Evolutionary conservation across 64 coral and sea anemone species (phyloP).

Genomic region (Stylophora pistillata): DNA sequence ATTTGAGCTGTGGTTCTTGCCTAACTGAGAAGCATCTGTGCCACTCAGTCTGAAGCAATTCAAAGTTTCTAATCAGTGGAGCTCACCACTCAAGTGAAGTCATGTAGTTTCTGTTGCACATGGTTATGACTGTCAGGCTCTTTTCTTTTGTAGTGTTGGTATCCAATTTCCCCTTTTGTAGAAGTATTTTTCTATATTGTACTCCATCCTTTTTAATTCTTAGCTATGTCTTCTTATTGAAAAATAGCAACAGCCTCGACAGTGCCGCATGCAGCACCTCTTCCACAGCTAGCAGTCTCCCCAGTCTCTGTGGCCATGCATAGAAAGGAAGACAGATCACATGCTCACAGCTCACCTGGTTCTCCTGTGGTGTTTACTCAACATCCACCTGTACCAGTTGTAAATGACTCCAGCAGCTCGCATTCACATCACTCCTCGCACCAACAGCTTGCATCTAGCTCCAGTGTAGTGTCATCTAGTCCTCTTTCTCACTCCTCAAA

Average conservation of each 20-base stretch:
- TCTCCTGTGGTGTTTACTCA: conserved; percentile 52
- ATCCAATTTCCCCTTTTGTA: too few species aligned
- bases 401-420: not conserved
- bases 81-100: too few species aligned
- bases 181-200: not conserved
- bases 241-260: conserved; percentile 8
- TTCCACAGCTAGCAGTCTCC: conserved; percentile 20
- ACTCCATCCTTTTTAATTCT: not conserved
- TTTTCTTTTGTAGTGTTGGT: too few species aligned
- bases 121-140: too few species aligned
- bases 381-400: not conserved
- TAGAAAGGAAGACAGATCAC: conserved; percentile 42
- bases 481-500: conserved; percentile 25
- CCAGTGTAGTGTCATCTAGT: conserved; percentile 24
- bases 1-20: not conserved
- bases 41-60: too few species aligned
- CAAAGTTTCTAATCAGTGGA: too few species aligned
- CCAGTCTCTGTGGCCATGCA: conserved; percentile 21
- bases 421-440: not conserved
- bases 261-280: not conserved
- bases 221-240: not conserved
- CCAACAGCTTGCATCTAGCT: not conserved
- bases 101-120: too few species aligned
- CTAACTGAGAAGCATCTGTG: too few species aligned
- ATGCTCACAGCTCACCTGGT: conserved; percentile 37